A percentile compares a stretch with the other conserved stretches of the same genome.
Conservation (phyloP, 2,113 vertebrate species). For the Pica pica region DNA sequence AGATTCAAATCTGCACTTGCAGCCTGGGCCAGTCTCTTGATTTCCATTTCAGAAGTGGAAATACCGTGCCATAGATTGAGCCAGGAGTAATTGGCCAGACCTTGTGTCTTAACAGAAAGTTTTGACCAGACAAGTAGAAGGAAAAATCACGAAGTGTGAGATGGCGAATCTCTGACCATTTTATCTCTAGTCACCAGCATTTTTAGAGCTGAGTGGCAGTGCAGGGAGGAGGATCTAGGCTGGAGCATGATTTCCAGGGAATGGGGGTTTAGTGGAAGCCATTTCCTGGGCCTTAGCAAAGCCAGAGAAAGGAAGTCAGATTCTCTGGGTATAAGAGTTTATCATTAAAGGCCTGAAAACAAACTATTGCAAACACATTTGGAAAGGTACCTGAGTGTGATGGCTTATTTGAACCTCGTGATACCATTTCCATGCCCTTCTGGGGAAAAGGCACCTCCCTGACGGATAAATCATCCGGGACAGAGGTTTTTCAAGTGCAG, state of each 20-base stretch:
- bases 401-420: background rate
- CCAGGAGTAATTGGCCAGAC: background rate
- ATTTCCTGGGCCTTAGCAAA: background rate
- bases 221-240: background rate
- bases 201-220: background rate
- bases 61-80: background rate
- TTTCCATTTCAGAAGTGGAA: constrained; percentile 1
- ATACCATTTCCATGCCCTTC: background rate
- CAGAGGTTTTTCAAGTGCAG: background rate
- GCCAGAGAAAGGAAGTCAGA: background rate
- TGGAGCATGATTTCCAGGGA: background rate
- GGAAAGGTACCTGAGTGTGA: background rate
- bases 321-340: background rate
- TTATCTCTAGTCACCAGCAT: background rate
- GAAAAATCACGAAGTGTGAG: background rate
- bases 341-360: background rate
- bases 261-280: background rate
- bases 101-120: background rate
- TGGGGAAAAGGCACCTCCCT: background rate
- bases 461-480: background rate
- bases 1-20: background rate
- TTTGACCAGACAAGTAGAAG: background rate
- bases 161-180: background rate
- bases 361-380: background rate
- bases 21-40: background rate